phyloP scores from a whole-genome alignment of 2,888 invertebrate genomes.

The Axea sp. region DNA sequence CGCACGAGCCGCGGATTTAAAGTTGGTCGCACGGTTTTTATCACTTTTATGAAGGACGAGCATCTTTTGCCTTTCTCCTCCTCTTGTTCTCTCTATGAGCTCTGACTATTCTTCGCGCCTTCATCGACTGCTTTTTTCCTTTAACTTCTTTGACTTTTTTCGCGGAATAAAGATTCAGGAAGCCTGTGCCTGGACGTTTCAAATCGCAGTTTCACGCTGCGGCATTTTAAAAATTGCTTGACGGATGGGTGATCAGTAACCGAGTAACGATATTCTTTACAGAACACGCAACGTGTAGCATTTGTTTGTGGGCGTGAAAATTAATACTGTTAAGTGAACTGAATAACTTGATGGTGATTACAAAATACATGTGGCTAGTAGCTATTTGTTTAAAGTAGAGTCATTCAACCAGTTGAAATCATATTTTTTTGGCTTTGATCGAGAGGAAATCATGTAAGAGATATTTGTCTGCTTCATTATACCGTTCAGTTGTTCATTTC shows the following conservation, averaged over 20 bases:
- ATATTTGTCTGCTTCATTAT: conserved; percentile 37
- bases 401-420: conserved; percentile 42
- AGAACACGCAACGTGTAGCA: conserved; percentile 21
- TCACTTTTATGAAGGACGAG: conserved; percentile 63
- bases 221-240: conserved; percentile 63
- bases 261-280: conserved; percentile 57
- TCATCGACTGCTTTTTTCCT: conserved; percentile 60
- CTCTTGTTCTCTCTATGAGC: conserved; percentile 46
- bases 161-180: conserved; percentile 55
- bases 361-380: conserved; percentile 16
- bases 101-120: conserved; percentile 59
- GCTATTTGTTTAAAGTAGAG: conserved; percentile 37
- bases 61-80: conserved; percentile 55
- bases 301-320: conserved; percentile 40
- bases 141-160: conserved; percentile 40
- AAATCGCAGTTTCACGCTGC: conserved; percentile 66
- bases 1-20: conserved; percentile 73
- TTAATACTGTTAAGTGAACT: conserved; percentile 50
- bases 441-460: conserved; percentile 27
- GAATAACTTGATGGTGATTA: conserved; percentile 36
- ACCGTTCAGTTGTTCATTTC: too few species aligned
- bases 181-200: conserved; percentile 66
- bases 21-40: conserved; percentile 68
- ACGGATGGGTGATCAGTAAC: conserved; percentile 63
- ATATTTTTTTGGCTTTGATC: conserved; percentile 11